Base-by-base conservation (phyloP, 2,888 invertebrate genomes). In the Chydorus sphaericus region DNA sequence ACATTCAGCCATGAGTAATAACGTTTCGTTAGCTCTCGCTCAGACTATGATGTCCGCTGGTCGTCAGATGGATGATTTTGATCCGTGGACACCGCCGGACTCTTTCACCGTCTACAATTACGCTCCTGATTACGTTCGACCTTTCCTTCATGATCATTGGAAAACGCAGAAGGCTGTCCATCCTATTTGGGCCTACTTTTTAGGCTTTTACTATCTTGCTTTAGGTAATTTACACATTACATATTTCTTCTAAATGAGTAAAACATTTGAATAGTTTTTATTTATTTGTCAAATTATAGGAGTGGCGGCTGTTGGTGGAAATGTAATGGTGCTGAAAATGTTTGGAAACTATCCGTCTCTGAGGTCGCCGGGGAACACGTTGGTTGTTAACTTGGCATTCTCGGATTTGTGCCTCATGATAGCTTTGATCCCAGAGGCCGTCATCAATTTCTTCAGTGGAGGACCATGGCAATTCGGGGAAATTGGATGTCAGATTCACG, bases 391-490 rank as follows among this genome's bases (percentile, higher is more conserved):
- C 20, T 31, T 56, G 56, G 56, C 56, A 18, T 56, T 56, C 48
- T 56, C 51, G 14, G 56, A 56, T 33, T 33, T 56, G 26, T 54
- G 54, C 51, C 51, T 56, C 31, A 54, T 56, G 20, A 28, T 48
- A 31, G 50, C 31, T 30, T 37, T 56, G 28, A 54, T 54, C 33
- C 56, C 56, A 18, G 56, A 56, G 28, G 11, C 53, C 18, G 23
- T 56, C 31, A 28, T 29, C 23, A 56, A 56, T 26, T 56, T 56
- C 37, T 31, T 51, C 33, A 48, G 28, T 14, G 36, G 53, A 23
- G 56, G 56, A 11, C 29, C 48, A 11, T 56, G 56, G 56, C 54
- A 54, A 51, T 56, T 29, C 31, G 56, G 56, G 8, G 56, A 56
- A n/a, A 26, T 56, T 33, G 56, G 51, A 3, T 56, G 56, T 23